phyloP scores from a whole-genome alignment of 1,140 invertebrate species.

The Pseudomyrmex pallidus region DNA sequence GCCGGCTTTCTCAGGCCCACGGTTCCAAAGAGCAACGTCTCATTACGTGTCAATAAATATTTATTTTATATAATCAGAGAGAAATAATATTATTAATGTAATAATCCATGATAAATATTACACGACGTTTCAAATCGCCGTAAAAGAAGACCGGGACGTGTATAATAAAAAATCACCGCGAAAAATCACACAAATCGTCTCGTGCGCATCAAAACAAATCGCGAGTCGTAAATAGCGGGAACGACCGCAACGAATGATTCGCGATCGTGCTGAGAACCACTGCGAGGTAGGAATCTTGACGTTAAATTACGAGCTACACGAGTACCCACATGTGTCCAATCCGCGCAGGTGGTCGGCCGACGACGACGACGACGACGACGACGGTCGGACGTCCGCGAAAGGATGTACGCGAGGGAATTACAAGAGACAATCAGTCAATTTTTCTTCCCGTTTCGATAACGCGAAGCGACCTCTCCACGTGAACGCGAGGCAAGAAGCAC shows the following conservation, averaged over 20 bases:
- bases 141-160: no score
- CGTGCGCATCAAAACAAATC: background rate
- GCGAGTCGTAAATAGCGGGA: conserved; percentile 5
- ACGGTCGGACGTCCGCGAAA: conserved; percentile 54
- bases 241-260: background rate
- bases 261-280: conserved; percentile 60
- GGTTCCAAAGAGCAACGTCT: no score
- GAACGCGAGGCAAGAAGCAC: background rate
- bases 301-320: conserved; percentile 72
- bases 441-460: conserved; percentile 59
- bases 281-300: conserved; percentile 57
- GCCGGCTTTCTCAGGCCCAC: no score
- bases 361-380: background rate
- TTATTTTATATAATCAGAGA: no score
- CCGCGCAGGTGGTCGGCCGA: conserved; percentile 69
- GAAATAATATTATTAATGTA: no score
- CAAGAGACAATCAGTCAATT: conserved; percentile 65
- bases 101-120: no score
- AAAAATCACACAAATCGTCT: no score
- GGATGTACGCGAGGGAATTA: conserved; percentile 62
- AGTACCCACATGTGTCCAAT: conserved; percentile 62
- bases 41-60: no score
- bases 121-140: no score
- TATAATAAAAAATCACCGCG: no score
- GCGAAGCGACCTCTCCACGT: background rate